Evolutionary conservation across 2,113 vertebrate species (phyloP).

Genomic region (Canis aureus): DNA sequence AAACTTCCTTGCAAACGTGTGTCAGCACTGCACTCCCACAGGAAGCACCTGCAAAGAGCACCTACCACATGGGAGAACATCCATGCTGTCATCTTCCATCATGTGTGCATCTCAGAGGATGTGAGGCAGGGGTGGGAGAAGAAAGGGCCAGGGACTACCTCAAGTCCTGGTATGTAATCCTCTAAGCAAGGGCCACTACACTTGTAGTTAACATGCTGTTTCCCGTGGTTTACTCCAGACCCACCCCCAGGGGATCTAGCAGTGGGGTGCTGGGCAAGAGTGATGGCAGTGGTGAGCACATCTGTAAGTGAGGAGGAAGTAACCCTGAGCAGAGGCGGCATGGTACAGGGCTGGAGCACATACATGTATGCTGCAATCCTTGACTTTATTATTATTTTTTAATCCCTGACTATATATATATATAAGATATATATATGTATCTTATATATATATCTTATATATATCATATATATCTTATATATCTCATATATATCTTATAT

Average conservation of each 20-base stretch:
- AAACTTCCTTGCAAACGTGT: neutral
- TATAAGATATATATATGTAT: too few relatives aligned
- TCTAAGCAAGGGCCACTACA: neutral
- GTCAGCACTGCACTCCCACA: neutral
- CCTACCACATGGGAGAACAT: fast-evolving
- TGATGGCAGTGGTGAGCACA: neutral
- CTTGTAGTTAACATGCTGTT: too few relatives aligned
- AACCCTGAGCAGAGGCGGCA: neutral
- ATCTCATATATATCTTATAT: too few relatives aligned
- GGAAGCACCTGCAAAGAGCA: neutral
- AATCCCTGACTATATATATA: too few relatives aligned
- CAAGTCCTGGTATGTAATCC: neutral
- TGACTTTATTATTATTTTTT: neutral
- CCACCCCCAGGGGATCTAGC: neutral
- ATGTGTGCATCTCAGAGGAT: neutral
- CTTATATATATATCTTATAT: too few relatives aligned
- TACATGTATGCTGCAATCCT: neutral
- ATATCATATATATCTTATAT: too few relatives aligned
- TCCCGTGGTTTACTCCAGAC: too few relatives aligned
- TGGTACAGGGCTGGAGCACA: fast-evolving
- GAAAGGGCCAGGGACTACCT: neutral
- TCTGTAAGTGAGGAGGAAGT: neutral
- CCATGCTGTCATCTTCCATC: neutral
- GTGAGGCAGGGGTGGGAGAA: neutral
- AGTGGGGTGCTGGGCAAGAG: neutral